These are phyloP conservation scores for Pelobates fuscus DNA, from an alignment of 2,113 vertebrate species.

Conservation along the genomic window DNA sequence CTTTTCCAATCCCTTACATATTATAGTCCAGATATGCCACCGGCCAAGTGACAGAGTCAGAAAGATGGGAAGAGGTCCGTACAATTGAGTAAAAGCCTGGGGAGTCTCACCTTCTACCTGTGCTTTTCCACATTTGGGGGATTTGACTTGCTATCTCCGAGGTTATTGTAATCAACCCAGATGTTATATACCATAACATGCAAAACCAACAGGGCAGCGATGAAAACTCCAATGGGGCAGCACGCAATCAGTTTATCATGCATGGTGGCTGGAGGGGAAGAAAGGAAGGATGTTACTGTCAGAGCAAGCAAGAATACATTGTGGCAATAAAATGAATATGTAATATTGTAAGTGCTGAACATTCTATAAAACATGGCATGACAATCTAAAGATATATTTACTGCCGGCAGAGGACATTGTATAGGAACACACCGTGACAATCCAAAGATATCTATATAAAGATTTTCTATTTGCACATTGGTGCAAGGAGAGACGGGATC, in stretches of 20 bases:
- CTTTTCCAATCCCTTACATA: too few species aligned
- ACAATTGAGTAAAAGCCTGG: neutral
- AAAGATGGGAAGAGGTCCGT: neutral
- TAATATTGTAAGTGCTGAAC: neutral
- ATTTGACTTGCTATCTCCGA: too few species aligned
- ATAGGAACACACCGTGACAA: neutral
- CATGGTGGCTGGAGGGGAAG: neutral
- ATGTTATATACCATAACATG: slow-evolving; percentile 20
- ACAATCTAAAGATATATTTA: neutral
- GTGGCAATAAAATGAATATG: neutral
- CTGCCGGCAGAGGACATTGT: neutral
- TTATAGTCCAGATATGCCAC: neutral
- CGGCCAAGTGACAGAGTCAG: neutral
- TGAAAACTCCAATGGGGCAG: slow-evolving; percentile 23
- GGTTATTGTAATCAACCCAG: slow-evolving; percentile 19
- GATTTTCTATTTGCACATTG: too few species aligned
- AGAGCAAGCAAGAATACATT: neutral
- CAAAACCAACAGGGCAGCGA: slow-evolving; percentile 37
- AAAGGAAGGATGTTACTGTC: neutral
- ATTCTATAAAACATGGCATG: neutral
- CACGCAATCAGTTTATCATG: slow-evolving; percentile 12
- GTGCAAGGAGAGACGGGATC: too few species aligned
- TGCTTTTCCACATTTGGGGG: too few species aligned
- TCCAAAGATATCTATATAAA: neutral
- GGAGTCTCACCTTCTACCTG: neutral